Evolutionary conservation across 37 sponge, comb jelly and placozoan genomes (phyloP).

Genomic region (Cliona cf. orientalis): DNA sequence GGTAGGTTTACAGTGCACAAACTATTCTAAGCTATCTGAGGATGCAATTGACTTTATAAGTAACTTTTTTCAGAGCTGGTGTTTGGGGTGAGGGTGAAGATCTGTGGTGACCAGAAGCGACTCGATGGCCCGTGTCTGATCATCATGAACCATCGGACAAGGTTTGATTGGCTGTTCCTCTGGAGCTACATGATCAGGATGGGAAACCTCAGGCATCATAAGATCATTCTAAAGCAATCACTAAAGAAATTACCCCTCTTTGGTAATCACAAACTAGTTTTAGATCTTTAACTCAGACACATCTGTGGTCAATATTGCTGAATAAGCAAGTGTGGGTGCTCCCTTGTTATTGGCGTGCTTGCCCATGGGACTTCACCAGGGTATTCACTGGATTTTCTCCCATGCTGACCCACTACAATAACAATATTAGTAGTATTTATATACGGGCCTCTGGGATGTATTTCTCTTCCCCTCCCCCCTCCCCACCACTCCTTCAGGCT

Average conservation of each 20-base stretch:
- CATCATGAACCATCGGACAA: constrained; percentile 91
- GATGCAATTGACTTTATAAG: constrained; percentile 1
- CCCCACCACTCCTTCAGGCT: constrained; percentile 63
- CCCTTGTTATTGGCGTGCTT: no score
- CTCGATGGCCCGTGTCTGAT: constrained; percentile 77
- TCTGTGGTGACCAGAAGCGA: constrained; percentile 71
- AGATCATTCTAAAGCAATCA: constrained; percentile 78
- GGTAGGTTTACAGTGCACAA: constrained; percentile 15
- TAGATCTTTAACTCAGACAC: no score
- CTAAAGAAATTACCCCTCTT: constrained; percentile 74
- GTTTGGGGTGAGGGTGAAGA: constrained; percentile 66
- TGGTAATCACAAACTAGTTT: no score
- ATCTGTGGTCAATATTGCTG: no score
- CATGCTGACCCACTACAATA: no score
- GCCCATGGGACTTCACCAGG: no score
- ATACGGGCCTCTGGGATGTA: no score
- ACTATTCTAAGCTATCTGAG: neutral
- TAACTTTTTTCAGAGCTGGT: constrained; percentile 66
- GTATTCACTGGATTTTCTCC: no score
- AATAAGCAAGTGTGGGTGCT: no score
- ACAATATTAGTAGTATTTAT: no score
- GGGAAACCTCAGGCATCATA: constrained; percentile 45
- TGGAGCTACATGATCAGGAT: constrained; percentile 76
- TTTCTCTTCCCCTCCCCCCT: no score
- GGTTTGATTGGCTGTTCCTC: constrained; percentile 93